Evolutionary conservation across 2,113 vertebrate species (phyloP), one percentile per base, ranked within the genome.

Genomic region (Ceratotherium simum): DNA sequence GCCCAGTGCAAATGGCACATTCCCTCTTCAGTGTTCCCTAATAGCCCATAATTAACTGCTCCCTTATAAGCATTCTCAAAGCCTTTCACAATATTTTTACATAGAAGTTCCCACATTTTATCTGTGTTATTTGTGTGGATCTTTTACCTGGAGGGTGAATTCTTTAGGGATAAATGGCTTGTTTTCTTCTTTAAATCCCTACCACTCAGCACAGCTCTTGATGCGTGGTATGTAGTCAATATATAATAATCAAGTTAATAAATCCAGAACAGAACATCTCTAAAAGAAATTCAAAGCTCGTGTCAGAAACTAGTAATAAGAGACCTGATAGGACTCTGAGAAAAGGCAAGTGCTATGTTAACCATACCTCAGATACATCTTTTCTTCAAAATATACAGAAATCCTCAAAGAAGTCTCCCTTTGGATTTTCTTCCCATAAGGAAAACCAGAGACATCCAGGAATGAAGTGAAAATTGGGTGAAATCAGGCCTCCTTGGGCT

Each of bases 361-460:
- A 51, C 67, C 27, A 54, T 73, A 33, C 10, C 39, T 89, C 48
- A 88, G 33, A 85, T 62, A 33, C 4, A 21, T 60, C 48, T 67
- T 90, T 92, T 86, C 70, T 84, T 92, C 31, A 80, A 83, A 87
- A 86, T 18, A 13, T n/a, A 62, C n/a, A 70, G 84, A 90, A 91
- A 89, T 89, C 31, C 33, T 89, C 48, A 73, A 79, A 92, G 25
- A 85, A 80, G 13, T 70, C 11, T 91, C 46, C 82, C 48, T 91
- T 83, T 72, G 14, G 17, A 39, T 89, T 92, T 89, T 80, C 51
- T 90, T 89, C n/a, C 21, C 42, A 69, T 33, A 42, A 23, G 27
- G 56, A 60, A 84, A 81, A 92, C 79, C 31, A 62, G 46, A 36
- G 25, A 80, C 94, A 80, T 33, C 56, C 56, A 85, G 48, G 33